These are phyloP conservation scores for Crotophaga sulcirostris DNA, from an alignment of 2,113 vertebrate species.

Conservation along the genomic window DNA sequence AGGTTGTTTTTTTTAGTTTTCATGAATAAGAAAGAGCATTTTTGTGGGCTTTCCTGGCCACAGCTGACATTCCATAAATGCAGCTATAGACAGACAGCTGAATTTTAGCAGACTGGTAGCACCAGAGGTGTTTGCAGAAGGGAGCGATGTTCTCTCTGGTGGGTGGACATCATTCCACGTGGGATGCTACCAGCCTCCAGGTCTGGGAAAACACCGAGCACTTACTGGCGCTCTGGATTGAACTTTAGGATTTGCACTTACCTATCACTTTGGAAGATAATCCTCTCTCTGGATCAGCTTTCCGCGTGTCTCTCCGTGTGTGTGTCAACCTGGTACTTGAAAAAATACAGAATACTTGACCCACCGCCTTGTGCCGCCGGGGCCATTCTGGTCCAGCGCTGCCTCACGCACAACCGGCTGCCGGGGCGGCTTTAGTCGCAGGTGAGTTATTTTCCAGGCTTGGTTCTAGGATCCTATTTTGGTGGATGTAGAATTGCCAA, in stretches of 20 bases:
- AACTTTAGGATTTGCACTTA: neutral
- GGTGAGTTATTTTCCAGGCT: neutral
- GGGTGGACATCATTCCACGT: neutral
- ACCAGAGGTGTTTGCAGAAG: neutral
- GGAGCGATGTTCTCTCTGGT: neutral
- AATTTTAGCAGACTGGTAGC: neutral
- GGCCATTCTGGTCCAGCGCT: neutral
- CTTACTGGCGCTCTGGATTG: neutral
- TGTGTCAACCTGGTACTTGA: conserved; percentile 49
- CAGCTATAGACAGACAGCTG: neutral
- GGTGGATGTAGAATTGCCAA: neutral
- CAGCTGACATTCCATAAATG: rapidly evolving
- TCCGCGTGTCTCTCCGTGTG: neutral
- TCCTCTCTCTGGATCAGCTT: neutral
- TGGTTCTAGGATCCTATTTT: neutral
- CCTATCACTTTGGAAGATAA: neutral
- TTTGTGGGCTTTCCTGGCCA: neutral
- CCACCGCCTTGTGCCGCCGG: neutral
- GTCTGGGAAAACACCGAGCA: neutral
- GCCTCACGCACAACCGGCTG: neutral
- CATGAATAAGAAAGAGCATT: neutral
- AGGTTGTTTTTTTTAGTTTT: neutral
- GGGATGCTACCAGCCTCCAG: neutral
- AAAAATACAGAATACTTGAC: conserved; percentile 13
- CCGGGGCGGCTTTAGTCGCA: neutral